Evolutionary conservation across 2,888 invertebrate genomes (phyloP).

Genomic region (Tuberolachnus salignus): DNA sequence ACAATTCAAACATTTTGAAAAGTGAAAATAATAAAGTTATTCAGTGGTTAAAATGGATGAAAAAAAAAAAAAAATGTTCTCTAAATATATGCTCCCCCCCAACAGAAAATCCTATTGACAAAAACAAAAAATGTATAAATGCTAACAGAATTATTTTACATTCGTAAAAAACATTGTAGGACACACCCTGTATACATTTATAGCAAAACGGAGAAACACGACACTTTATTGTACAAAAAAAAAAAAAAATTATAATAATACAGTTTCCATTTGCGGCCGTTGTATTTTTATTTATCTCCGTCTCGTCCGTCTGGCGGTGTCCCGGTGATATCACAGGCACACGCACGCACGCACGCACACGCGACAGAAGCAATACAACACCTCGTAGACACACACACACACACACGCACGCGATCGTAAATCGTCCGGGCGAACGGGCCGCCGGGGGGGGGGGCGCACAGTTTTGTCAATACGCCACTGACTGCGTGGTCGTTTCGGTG

Average conservation of each 20-base stretch:
- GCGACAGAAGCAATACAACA: background rate
- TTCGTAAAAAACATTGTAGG: too few species aligned
- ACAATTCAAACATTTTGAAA: too few species aligned
- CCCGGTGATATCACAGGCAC: background rate
- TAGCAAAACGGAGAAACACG: too few species aligned
- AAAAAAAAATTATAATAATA: background rate
- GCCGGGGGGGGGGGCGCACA: background rate
- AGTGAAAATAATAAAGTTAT: too few species aligned
- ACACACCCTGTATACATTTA: too few species aligned
- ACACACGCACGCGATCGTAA: background rate
- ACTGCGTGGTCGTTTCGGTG: background rate
- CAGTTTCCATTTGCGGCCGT: conserved; percentile 3
- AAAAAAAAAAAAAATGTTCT: too few species aligned
- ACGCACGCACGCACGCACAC: background rate
- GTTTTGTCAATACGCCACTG: conserved; percentile 25
- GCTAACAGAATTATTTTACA: too few species aligned
- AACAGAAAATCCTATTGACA: too few species aligned
- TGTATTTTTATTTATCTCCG: background rate
- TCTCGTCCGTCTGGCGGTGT: background rate
- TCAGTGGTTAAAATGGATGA: too few species aligned
- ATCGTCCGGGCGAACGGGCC: background rate
- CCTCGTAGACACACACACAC: conserved; percentile 1
- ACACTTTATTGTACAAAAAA: too few species aligned
- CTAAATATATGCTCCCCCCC: too few species aligned
- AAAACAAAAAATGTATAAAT: too few species aligned